Conservation (phyloP, 2,797 vertebrate species). For the Poeciliopsis turneri region DNA sequence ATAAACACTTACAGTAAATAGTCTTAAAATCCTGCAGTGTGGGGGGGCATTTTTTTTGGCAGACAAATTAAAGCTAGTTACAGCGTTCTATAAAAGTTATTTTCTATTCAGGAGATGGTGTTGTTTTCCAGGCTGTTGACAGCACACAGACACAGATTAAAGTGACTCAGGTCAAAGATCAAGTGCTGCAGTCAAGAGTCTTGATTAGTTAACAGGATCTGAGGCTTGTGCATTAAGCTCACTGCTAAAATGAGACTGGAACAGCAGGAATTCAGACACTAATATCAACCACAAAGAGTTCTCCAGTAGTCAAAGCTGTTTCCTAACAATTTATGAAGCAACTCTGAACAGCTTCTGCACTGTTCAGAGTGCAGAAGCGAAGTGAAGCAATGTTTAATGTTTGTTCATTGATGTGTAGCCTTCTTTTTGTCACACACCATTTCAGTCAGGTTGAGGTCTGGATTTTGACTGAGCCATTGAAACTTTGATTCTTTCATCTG, state of each 20-base stretch:
- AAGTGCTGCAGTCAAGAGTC: constrained; percentile 12
- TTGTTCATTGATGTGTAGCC: not conserved
- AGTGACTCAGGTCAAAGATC: constrained; percentile 32
- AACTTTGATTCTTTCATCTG: not conserved
- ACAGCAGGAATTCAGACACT: not conserved
- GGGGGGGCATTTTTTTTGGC: constrained; percentile 10
- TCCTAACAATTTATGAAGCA: not conserved
- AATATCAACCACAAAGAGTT: not conserved
- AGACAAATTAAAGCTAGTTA: constrained; percentile 30
- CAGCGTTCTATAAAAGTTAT: constrained; percentile 27
- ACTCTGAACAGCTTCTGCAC: not conserved
- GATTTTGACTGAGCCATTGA: not conserved
- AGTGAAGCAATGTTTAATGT: not conserved
- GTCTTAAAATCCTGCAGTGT: constrained; percentile 4
- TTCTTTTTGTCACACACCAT: not conserved
- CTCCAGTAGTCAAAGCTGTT: not conserved
- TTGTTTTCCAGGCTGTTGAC: constrained; percentile 18
- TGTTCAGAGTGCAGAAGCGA: too few species aligned
- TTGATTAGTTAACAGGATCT: constrained; percentile 35
- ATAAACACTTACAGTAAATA: constrained; percentile 28
- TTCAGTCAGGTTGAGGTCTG: not conserved
- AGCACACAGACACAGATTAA: constrained; percentile 8
- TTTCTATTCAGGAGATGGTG: constrained; percentile 11
- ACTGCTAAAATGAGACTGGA: not conserved
- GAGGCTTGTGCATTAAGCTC: constrained; percentile 17